Evolutionary conservation across 1,140 invertebrate species (phyloP), one percentile per base, ranked within the genome.

Genomic region (Camponotus pennsylvanicus): DNA sequence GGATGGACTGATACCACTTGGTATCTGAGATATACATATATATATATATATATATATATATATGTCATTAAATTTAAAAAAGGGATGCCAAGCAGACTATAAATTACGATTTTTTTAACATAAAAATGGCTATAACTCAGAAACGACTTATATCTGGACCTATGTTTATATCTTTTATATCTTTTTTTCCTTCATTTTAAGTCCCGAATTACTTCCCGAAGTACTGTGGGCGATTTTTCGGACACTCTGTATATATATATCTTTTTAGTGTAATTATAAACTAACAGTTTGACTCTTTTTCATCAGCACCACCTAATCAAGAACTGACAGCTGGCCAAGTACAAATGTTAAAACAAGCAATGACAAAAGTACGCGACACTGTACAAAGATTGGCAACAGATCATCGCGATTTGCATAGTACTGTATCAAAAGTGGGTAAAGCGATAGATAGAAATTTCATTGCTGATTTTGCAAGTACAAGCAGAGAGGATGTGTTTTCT

Each of bases 371-470:
- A 42, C 97, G 97, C 92, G 97, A 98, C 90, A 97, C 96, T 37
- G 96, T 98, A 0, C 96, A 97, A 85, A 96, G 97, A 92, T 94
- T 98, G 79, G 97, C 98, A 3, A 97, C 97, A 79, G 98, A 99
- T 95, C 97, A 97, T 85, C 95, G 97, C 87, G 97, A 97, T 87
- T 94, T 97, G 13, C 98, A 99, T 93, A 98, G 98, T 86, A 98
- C 98, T 73, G 98, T 99, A 1, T 99, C 98, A 0, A 98, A 99
- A 96, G 98, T 99, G 49, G 99, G 99, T 21, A 99, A 99, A 96
- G 97, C 98, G 0, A 99, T 99, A 90, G 99, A 99, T 93, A 97
- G 98, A 91, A 99, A 99, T 95, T 99, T 99, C 93, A 97, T 98
- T 67, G 96, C 97, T 0, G 98, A 99, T 93, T 99, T 99, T 96